Conservation (phyloP, 2,797 vertebrate species). For the Danionella dracula region DNA sequence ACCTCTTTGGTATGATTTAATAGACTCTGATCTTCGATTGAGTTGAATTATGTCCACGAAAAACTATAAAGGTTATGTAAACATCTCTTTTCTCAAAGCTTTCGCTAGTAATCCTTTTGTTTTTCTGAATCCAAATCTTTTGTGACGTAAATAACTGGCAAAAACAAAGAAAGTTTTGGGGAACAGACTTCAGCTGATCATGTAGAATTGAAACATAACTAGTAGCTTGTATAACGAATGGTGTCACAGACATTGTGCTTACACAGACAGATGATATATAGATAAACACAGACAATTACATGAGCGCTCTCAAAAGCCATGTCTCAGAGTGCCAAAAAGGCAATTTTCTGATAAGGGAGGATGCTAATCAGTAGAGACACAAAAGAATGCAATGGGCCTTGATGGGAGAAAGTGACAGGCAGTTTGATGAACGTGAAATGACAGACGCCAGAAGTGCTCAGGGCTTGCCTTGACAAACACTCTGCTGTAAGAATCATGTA, state of each 20-base stretch:
- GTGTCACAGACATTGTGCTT: conserved; percentile 8
- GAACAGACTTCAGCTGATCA: too few species aligned
- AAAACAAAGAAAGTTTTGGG: too few species aligned
- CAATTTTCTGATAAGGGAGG: conserved; percentile 27
- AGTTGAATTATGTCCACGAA: too few species aligned
- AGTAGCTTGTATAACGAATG: too few species aligned
- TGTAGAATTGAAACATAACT: too few species aligned
- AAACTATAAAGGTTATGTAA: too few species aligned
- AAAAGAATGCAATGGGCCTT: conserved; percentile 9
- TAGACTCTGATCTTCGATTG: too few species aligned
- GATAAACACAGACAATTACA: conserved; percentile 8
- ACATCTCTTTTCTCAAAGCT: too few species aligned
- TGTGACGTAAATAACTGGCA: too few species aligned
- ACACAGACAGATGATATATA: conserved; percentile 2
- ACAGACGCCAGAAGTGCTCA: conserved; percentile 23
- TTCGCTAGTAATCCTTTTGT: too few species aligned
- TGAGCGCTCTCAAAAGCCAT: conserved; percentile 1
- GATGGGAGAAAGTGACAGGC: conserved; percentile 7
- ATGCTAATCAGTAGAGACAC: conserved; percentile 28
- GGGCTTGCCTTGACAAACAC: not conserved
- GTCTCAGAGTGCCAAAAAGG: conserved; percentile 17
- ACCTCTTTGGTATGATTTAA: too few species aligned
- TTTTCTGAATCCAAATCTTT: too few species aligned
- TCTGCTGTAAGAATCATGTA: not conserved
- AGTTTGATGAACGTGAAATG: conserved; percentile 7